phyloP scores from a whole-genome alignment of 2,888 invertebrate genomes.

The Sialis lutaria region DNA sequence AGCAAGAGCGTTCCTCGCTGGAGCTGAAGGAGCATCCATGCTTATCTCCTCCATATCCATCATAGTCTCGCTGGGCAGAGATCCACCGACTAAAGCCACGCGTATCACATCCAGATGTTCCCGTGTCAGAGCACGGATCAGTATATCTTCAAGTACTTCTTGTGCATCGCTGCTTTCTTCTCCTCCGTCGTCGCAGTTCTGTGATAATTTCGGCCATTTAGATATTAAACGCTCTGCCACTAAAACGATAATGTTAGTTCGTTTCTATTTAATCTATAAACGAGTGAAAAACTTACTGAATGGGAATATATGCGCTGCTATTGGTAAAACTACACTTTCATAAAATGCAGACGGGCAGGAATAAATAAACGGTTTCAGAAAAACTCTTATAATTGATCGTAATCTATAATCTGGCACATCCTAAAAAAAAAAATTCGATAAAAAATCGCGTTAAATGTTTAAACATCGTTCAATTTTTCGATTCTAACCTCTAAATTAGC shows the following conservation, averaged over 20 bases:
- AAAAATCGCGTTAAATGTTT: conserved; percentile 1
- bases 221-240: conserved; percentile 51
- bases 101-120: conserved; percentile 73
- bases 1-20: conserved; percentile 29
- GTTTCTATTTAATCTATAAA: background rate
- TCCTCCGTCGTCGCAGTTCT: conserved; percentile 56
- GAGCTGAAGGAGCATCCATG: conserved; percentile 46
- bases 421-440: conserved; percentile 25
- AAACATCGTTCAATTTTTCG: background rate
- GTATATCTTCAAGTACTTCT: conserved; percentile 71
- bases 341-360: conserved; percentile 74
- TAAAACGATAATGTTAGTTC: conserved; percentile 16
- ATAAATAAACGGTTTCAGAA: conserved; percentile 70
- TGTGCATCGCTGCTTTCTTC: conserved; percentile 62
- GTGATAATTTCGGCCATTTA: conserved; percentile 66
- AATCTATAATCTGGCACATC: conserved; percentile 72
- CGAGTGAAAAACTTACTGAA: conserved; percentile 40
- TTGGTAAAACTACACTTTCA: conserved; percentile 55
- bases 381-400: conserved; percentile 64
- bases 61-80: conserved; percentile 30
- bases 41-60: conserved; percentile 51
- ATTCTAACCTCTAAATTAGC: conserved; percentile 39
- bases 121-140: conserved; percentile 69
- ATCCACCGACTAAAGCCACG: conserved; percentile 57
- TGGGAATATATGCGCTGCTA: conserved; percentile 60